Base-by-base conservation (phyloP, 1,140 invertebrate genomes). In the Drosophila hydei region DNA sequence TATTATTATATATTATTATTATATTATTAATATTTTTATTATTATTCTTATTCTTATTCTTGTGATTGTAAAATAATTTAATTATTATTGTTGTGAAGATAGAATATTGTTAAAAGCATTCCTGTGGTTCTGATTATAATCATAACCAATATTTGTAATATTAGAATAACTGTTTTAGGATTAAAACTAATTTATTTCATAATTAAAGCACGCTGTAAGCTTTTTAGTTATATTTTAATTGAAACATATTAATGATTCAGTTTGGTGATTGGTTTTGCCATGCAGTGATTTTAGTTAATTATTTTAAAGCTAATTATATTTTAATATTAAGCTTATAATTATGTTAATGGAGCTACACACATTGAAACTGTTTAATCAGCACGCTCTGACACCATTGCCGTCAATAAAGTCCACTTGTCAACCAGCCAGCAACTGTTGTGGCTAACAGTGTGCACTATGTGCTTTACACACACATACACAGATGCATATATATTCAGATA, bases 381-480 rank as follows among this genome's bases (percentile, higher is more conserved):
- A 16, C 47, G 12, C 38, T 62, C 19, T 54, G 60, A 62, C 50
- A 65, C 18, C 18, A 48, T 42, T 16, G 48, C 27, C 30, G 43
- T 50, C 58, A 33, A 67, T 58, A 47, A 47, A 45, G 38, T 59
- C 55, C 70, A 72, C 30, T 54, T 38, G 47, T 43, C 54, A 56
- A 42, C 18, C 19, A 21, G 55, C 30, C 33, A 18, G 27, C 50
- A 48, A 60, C 70, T 59, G 40, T 61, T 68, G 54, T 38, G 33
- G 47, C 42, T 43, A 47, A 30, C 30, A 48, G 12, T 36, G 36
- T 52, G 30, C 59, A 36, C 21, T 47, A 27, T 27, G 14, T 27
- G 14, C n/a, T 12, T 11, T 9, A 38, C 14, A 42, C 14, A 8
- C 3, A 25, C 52, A 25, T 4, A 27, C 40, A 27, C 9, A 25